phyloP scores from a whole-genome alignment of 1,140 invertebrate genomes.

The Lucilia sericata region DNA sequence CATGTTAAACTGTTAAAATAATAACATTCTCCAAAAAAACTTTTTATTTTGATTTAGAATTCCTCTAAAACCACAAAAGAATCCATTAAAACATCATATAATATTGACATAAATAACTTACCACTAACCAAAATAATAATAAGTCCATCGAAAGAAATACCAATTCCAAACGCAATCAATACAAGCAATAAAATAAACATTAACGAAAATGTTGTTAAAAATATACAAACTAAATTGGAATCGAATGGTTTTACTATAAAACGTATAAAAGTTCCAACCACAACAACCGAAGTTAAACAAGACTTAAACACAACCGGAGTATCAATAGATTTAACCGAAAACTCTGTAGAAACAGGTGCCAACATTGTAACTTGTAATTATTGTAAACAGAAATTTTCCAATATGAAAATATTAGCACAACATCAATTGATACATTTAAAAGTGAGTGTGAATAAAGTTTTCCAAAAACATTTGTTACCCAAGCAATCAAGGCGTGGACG shows the following conservation, averaged over 20 bases:
- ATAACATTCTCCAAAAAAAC: too few species aligned
- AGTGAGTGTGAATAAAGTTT: constrained; percentile 30
- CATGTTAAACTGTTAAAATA: too few species aligned
- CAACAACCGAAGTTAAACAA: not conserved
- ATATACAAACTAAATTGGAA: constrained; percentile 35
- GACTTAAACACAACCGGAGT: not conserved
- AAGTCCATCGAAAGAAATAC: not conserved
- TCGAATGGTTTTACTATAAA: constrained; percentile 17
- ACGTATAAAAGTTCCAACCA: constrained; percentile 24
- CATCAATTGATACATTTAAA: constrained; percentile 51
- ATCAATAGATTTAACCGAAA: not conserved
- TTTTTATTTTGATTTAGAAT: constrained; percentile 22
- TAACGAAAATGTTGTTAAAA: constrained; percentile 22
- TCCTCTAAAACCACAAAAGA: not conserved
- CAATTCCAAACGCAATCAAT: not conserved
- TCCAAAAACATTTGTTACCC: constrained; percentile 34
- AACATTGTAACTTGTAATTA: not conserved
- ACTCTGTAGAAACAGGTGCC: not conserved
- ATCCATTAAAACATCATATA: constrained; percentile 34
- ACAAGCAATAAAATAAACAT: not conserved
- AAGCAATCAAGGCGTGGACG: constrained; percentile 47
- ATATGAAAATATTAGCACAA: constrained; percentile 23
- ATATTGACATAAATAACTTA: constrained; percentile 22
- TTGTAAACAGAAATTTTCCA: constrained; percentile 23
- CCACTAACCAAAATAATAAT: not conserved